Evolutionary conservation across 1,140 invertebrate species (phyloP).

Genomic region (Helicoverpa armigera): DNA sequence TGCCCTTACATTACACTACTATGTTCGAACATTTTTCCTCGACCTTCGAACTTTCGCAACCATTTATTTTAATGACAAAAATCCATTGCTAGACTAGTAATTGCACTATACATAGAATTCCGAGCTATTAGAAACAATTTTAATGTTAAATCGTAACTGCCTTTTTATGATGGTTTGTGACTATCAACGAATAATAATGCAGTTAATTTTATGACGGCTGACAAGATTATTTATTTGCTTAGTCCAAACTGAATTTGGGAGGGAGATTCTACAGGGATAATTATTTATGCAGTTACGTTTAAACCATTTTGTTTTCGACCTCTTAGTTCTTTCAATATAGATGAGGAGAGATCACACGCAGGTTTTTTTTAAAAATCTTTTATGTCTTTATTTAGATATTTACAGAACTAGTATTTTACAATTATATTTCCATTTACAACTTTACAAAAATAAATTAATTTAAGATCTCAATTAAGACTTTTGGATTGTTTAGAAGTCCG

Average conservation of each 20-base stretch:
- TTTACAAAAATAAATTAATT: too few relatives aligned
- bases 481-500: too few relatives aligned
- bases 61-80: constrained; percentile 53
- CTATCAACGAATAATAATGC: background rate
- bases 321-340: too few relatives aligned
- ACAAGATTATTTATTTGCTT: background rate
- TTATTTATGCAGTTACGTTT: too few relatives aligned
- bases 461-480: too few relatives aligned
- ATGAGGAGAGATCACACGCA: too few relatives aligned
- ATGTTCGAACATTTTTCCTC: constrained; percentile 35
- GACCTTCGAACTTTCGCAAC: constrained; percentile 50
- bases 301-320: too few relatives aligned
- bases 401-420: too few relatives aligned
- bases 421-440: too few relatives aligned
- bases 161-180: background rate
- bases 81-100: constrained; percentile 42
- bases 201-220: background rate
- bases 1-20: constrained; percentile 16
- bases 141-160: constrained; percentile 31
- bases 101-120: constrained; percentile 48
- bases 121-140: constrained; percentile 50
- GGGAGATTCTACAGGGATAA: too few relatives aligned
- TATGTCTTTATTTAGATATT: too few relatives aligned
- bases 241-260: background rate
- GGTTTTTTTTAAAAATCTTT: too few relatives aligned